phyloP scores from a whole-genome alignment of 2,797 vertebrate species.

The Karalla daura region DNA sequence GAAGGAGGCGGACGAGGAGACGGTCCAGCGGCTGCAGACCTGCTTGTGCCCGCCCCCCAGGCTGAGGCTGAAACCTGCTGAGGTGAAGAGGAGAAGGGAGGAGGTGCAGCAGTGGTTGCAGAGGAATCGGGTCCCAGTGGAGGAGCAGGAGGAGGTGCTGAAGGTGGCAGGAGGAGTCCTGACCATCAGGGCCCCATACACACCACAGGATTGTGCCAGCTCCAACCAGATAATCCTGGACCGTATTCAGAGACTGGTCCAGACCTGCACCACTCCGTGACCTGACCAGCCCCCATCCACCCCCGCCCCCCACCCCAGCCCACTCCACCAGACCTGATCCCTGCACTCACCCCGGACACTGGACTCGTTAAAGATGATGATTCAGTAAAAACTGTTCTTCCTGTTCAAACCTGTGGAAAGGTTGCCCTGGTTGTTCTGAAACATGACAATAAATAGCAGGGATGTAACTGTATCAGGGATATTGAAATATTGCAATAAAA shows the following conservation, averaged over 20 bases:
- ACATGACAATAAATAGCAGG: no score
- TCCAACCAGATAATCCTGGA: constrained; percentile 92
- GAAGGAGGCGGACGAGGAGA: constrained; percentile 74
- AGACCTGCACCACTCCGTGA: neutral
- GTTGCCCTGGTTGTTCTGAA: no score
- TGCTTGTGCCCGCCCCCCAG: constrained; percentile 72
- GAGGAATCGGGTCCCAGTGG: constrained; percentile 89
- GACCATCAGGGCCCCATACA: constrained; percentile 87
- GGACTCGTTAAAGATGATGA: no score
- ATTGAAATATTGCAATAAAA: no score
- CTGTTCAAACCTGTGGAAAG: no score
- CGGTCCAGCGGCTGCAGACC: constrained; percentile 69
- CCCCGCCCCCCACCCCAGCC: no score
- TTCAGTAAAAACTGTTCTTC: no score
- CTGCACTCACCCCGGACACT: no score
- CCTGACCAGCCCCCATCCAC: neutral
- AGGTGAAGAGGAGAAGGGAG: constrained; percentile 76
- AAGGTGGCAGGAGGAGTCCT: constrained; percentile 88
- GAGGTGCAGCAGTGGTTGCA: constrained; percentile 87
- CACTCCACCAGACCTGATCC: no score
- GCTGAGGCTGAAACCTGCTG: constrained; percentile 66
- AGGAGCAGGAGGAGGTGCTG: constrained; percentile 82
- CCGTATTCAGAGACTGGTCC: constrained; percentile 84
- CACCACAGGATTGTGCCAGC: constrained; percentile 89
- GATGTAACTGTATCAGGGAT: no score